These are phyloP conservation scores for Congeria kusceri DNA, from an alignment of 2,888 invertebrate genomes.

Conservation along the genomic window DNA sequence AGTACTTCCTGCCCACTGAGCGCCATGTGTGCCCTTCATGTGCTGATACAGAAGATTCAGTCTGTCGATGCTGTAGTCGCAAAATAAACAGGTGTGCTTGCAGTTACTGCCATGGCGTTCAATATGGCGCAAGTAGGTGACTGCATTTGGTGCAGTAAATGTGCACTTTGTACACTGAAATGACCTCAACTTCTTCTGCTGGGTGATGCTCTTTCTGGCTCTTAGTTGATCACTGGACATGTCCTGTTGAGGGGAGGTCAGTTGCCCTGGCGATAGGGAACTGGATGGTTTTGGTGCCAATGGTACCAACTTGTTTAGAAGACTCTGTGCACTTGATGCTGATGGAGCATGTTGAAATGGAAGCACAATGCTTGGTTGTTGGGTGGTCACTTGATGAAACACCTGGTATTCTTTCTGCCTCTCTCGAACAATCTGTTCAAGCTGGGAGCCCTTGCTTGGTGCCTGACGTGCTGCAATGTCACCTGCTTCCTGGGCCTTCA, in stretches of 20 bases:
- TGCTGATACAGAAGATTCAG: slow-evolving; percentile 80
- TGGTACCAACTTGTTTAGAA: slow-evolving; percentile 40
- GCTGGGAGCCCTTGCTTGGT: slow-evolving; percentile 49
- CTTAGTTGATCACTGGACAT: slow-evolving; percentile 39
- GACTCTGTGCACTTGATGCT: slow-evolving; percentile 27
- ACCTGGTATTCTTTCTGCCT: slow-evolving; percentile 60
- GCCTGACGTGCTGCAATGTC: slow-evolving; percentile 61
- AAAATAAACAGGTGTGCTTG: slow-evolving; percentile 79
- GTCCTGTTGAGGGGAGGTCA: slow-evolving; percentile 7
- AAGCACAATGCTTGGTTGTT: slow-evolving; percentile 50
- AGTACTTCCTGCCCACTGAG: slow-evolving; percentile 72
- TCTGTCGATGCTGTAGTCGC: slow-evolving; percentile 83
- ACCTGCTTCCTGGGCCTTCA: slow-evolving; percentile 76
- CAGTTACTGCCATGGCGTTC: slow-evolving; percentile 80
- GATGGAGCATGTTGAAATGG: slow-evolving; percentile 37
- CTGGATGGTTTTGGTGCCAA: slow-evolving; percentile 57
- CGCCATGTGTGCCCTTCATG: slow-evolving; percentile 79
- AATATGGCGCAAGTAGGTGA: slow-evolving; percentile 77
- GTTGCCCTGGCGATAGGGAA: neutral
- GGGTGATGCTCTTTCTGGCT: slow-evolving; percentile 73
- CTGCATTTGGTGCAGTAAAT: slow-evolving; percentile 76
- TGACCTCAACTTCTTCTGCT: slow-evolving; percentile 70
- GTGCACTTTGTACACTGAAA: slow-evolving; percentile 81
- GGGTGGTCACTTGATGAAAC: slow-evolving; percentile 56
- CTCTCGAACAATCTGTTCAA: slow-evolving; percentile 58